Base-by-base conservation (phyloP, 2,113 vertebrate species). In the Natator depressus region DNA sequence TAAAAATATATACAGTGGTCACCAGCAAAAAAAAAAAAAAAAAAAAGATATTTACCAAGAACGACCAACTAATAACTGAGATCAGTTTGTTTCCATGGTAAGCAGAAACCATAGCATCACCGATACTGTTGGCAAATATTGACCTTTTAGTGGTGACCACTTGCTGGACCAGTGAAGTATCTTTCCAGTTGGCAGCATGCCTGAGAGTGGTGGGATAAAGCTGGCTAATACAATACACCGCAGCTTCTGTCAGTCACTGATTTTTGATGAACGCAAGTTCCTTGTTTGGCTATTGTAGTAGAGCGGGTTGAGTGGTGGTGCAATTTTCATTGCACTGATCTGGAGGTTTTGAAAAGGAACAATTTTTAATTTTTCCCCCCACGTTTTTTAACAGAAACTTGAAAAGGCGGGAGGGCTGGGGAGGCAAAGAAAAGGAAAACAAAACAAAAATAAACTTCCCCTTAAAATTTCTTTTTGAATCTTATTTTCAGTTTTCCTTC, bases 171-270 rank as follows among this genome's bases (percentile, higher is more conserved):
- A 57, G 55, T 57, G 55, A 57, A 57, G 55, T 25, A 27, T 10
- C 25, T 59, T 59, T 59, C 57, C 12, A 31, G 57, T 59, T 59
- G 57, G 27, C 27, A 59, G 27, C 57, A 59, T 59, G 57, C 27
- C 57, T 59, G 35, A 38, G 19, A 72, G 29, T 8, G 31, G 65
- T 38, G 86, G 20, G 5, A 29, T 20, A 51, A 17, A 65, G 51
- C 65, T 87, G 62, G 50, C 0, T 17, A 93, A 7, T 42, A 46
- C 13, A n/a, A 50, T 1, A 0, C 4, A 25, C 29, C 10, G 51
- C 55, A 75, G 10, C 35, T 57, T 35, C 2, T 0, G 19, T 16
- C 76, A 20, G 2, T 0, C 24, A 19, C 11, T 49, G 29, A 3
- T 16, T 8, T 11, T 0, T 4, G 54, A 35, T 85, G 76, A 87